Percentiles rank a stretch among this genome's conserved stretches.
Evolutionary conservation across 2,888 invertebrate genomes (phyloP).

Genomic region (Hyppa rectilinea): DNA sequence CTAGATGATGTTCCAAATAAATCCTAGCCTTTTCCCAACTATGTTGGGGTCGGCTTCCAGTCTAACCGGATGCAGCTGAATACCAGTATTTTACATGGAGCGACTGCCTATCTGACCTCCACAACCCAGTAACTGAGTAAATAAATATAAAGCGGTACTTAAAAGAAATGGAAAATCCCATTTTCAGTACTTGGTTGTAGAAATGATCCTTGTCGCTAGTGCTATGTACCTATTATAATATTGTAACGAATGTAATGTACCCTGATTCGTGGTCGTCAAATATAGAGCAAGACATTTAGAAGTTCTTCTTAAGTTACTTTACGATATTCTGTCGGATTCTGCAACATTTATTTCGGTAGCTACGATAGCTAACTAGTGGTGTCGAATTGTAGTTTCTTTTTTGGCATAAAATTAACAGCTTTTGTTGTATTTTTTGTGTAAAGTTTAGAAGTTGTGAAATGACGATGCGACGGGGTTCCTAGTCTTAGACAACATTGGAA

Average conservation of each 20-base stretch:
- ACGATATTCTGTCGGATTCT: background rate
- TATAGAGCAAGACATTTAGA: background rate
- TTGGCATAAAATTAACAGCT: background rate
- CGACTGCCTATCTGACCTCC: no score
- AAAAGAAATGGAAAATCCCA: background rate
- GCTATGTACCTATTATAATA: slow-evolving; percentile 46
- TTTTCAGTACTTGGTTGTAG: slow-evolving; percentile 28
- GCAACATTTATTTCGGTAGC: background rate
- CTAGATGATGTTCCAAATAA: no score
- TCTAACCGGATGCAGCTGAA: no score
- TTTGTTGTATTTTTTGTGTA: background rate
- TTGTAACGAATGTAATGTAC: slow-evolving; percentile 53
- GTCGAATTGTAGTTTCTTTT: background rate
- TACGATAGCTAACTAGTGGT: background rate
- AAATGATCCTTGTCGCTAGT: slow-evolving; percentile 52
- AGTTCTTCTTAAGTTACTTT: background rate
- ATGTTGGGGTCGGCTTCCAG: no score
- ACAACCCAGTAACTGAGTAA: no score
- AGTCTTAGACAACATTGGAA: slow-evolving; percentile 63
- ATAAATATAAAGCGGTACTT: background rate
- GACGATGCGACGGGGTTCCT: slow-evolving; percentile 60
- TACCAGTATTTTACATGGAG: no score
- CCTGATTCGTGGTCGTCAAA: slow-evolving; percentile 67
- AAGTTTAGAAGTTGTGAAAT: slow-evolving; percentile 6
- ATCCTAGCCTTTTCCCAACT: no score